Base-by-base conservation (phyloP, 2,797 vertebrate genomes). In the Otolemur crassicaudatus region DNA sequence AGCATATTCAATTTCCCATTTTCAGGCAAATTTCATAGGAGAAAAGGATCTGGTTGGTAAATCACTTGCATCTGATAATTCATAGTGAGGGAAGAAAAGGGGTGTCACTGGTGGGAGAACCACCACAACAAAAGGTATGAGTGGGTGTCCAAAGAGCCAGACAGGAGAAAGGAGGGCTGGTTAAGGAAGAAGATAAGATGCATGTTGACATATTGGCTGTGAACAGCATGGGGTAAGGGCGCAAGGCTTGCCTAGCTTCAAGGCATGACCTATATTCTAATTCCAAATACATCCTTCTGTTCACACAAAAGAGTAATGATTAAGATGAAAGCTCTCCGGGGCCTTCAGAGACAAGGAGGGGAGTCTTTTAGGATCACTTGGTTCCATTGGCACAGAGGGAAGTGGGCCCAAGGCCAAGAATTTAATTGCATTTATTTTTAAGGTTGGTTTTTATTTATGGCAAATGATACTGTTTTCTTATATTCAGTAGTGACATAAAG, bases 221-320 rank as follows among this genome's bases (percentile, higher is more conserved):
- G 31, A 34, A 53, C 77, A 61, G 1, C 0, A 3, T 7, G 40
- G 40, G 58, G 25, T 4, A 3, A 69, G 49, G 76, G 53, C 17
- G 0, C 0, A 4, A 9, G 0, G 76, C 63, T 29, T 3, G 43
- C n/a, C 14, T 49, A 0, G 75, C 93, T 89, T n/a, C 31, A 3
- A 84, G 91, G 86, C 86, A 8, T 94, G 97, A 89, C 94, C 80
- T 43, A 91, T 53, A 91, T 93, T 94, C 79, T 61, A 19, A 31
- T 82, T 83, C 40, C 91, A 61, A 69, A 81, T 6, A 80, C 75
- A 7, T 65, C 88, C 20, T 80, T 80, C 81, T 91, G 69, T 61
- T 90, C 67, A 9, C 14, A 81, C 89, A 76, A 49, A 69, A 83
- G 89, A 84, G 34, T 53, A 53, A 53, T 4, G 76, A 79, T 89